Percentiles rank a stretch among this genome's conserved stretches.
phyloP scores from a whole-genome alignment of 37 sponge, comb jelly and placozoan genomes.

The Spongilla lacustris region DNA sequence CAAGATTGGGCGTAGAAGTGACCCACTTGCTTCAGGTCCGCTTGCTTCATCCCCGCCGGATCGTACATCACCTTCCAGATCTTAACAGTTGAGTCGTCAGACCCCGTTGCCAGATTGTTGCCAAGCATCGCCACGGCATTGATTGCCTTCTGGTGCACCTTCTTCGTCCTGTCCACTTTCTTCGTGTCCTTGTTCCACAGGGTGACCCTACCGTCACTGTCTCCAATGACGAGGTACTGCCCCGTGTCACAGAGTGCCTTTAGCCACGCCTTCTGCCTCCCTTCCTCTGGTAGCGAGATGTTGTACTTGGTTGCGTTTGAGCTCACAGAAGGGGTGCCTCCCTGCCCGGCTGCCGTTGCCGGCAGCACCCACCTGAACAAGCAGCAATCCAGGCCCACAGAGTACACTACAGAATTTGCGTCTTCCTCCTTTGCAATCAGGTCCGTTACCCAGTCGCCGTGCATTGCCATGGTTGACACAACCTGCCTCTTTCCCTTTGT shows the following conservation, averaged over 20 bases:
- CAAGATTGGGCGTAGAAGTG: conserved; percentile 74
- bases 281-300: conserved; percentile 3
- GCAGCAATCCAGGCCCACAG: conserved; percentile 41
- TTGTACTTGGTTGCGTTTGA: conserved; percentile 4
- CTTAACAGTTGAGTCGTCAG: conserved; percentile 83
- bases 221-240: conserved; percentile 46
- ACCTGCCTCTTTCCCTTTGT: conserved; percentile 7
- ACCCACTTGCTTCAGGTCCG: conserved; percentile 51
- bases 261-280: conserved; percentile 39
- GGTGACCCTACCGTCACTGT: conserved; percentile 56
- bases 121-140: conserved; percentile 28
- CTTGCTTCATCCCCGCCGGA: not conserved
- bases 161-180: conserved; percentile 33
- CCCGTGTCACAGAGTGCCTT: conserved; percentile 37
- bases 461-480: not conserved
- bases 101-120: conserved; percentile 64
- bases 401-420: not conserved
- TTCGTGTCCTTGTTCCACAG: conserved; percentile 46
- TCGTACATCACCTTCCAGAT: conserved; percentile 61
- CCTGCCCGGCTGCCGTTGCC: not conserved
- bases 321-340: not conserved
- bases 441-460: conserved; percentile 68
- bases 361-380: conserved; percentile 29
- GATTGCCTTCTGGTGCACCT: conserved; percentile 58
- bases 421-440: not conserved